A percentile compares a stretch with the other conserved stretches of the same genome.
phyloP scores from a whole-genome alignment of 2,797 vertebrate species.

The Ambastaia sidthimunki region DNA sequence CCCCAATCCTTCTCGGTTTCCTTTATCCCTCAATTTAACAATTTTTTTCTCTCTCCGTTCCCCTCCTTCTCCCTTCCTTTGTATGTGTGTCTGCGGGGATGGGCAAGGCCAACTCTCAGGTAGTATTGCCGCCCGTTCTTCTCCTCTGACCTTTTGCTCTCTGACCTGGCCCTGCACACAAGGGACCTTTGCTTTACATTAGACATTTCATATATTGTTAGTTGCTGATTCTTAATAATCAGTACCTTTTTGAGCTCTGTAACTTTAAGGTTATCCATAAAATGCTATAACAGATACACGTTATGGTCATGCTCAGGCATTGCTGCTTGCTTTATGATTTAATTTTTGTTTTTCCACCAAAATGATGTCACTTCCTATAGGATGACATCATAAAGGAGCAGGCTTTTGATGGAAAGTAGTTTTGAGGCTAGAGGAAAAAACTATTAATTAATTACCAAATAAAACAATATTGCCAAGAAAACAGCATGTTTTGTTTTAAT shows the following conservation, averaged over 20 bases:
- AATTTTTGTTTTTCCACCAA: too few species aligned
- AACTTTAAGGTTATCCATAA: too few species aligned
- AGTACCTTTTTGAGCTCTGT: background rate
- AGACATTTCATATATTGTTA: slow-evolving; percentile 14
- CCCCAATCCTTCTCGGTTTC: slow-evolving; percentile 28
- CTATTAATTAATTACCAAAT: too few species aligned
- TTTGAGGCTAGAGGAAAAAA: too few species aligned
- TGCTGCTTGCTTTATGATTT: too few species aligned
- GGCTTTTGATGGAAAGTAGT: too few species aligned
- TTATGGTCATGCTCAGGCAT: too few species aligned
- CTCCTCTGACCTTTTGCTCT: slow-evolving; percentile 68
- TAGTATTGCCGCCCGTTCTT: slow-evolving; percentile 78
- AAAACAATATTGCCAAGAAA: too few species aligned
- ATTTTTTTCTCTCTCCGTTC: slow-evolving; percentile 31
- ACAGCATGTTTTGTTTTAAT: too few species aligned
- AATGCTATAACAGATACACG: too few species aligned
- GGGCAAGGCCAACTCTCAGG: slow-evolving; percentile 83
- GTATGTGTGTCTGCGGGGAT: slow-evolving; percentile 70
- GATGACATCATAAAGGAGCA: too few species aligned
- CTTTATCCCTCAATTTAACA: slow-evolving; percentile 34
- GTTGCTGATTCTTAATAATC: background rate
- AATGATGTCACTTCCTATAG: too few species aligned
- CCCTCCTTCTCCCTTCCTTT: slow-evolving; percentile 46
- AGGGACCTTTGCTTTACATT: slow-evolving; percentile 35
- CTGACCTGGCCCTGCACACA: slow-evolving; percentile 56